Evolutionary conservation across 2,113 vertebrate species (phyloP), one percentile per base, ranked within the genome.

Genomic region (Rissa tridactyla): DNA sequence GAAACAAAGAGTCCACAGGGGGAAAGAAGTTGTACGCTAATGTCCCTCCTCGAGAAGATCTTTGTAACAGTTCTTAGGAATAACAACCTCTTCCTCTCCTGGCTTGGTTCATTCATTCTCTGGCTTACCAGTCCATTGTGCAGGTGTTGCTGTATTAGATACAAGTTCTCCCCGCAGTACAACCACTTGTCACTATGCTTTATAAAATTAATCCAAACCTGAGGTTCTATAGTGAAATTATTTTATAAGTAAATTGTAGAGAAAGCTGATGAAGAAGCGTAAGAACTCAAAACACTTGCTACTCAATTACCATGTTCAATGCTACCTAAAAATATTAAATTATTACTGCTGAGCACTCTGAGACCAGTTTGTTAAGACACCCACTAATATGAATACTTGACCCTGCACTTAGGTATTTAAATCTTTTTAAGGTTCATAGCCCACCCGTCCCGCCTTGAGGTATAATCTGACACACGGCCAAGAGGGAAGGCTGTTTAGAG

Each of bases 401-500:
- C 46, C 78, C 21, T 76, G 54, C 54, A 77, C 32, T 72, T 82
- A 52, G 55, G 6, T 66, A 88, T 80, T 87, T 85, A 55, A 90
- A 85, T 72, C 66, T 81, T 92, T 76, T 76, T 82, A 93, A 94
- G 71, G 75, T 90, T 92, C 92, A 51, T 0, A 94, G 75, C 27
- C 62, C 75, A 88, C 54, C 55, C 2, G 1, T 65, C 54, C 36
- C 16, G 36, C 40, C 70, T 13, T 86, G 42, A 97, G 76, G 73
- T 89, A 81, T 49, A 79, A 88, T 22, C 58, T 95, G 91, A 91
- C 86, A 88, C 40, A 49, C 9, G 81, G 91, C 86, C 83, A 91
- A 92, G n/a, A 80, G 64, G 36, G 20, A 96, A 96, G 36, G 47
- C 82, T 93, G 57, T 81, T 94, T 23, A 80, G 82, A 72, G 70